phyloP scores from a whole-genome alignment of 35 echinoderm and acorn worm species.

The Patiria miniata region DNA sequence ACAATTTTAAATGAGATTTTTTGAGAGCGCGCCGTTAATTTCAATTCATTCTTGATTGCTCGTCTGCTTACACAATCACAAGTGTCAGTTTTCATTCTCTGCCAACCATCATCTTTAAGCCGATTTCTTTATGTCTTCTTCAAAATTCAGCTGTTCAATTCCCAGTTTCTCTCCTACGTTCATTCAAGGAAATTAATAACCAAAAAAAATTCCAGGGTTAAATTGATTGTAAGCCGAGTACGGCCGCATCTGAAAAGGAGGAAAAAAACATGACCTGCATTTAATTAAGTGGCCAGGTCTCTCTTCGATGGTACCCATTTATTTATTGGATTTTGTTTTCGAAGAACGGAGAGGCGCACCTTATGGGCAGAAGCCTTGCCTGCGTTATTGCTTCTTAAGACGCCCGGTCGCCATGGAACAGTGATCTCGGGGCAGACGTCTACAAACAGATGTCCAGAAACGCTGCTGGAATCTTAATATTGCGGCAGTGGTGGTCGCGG shows the following conservation, averaged over 20 bases:
- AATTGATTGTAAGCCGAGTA: neutral
- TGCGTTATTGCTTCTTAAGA: slow-evolving; percentile 5
- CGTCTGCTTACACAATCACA: no score
- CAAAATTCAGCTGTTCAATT: no score
- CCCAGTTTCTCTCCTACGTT: no score
- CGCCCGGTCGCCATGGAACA: neutral
- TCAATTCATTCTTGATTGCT: no score
- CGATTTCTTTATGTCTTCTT: no score
- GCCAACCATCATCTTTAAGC: no score
- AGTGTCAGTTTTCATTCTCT: no score
- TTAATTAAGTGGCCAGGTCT: neutral
- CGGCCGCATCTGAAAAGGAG: neutral
- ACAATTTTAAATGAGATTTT: no score
- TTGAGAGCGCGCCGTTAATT: no score
- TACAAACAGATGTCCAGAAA: neutral
- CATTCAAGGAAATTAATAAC: no score
- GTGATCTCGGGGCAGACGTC: neutral
- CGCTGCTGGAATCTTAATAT: neutral
- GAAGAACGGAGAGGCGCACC: neutral
- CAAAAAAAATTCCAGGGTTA: no score
- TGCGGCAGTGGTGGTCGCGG: neutral
- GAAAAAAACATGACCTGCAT: neutral
- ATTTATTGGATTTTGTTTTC: slow-evolving; percentile 18
- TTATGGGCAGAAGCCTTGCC: neutral
- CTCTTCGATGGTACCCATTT: neutral